These are phyloP conservation scores for Clarias macrocephalus DNA, from an alignment of 2,113 vertebrate genomes.

Conservation along the genomic window DNA sequence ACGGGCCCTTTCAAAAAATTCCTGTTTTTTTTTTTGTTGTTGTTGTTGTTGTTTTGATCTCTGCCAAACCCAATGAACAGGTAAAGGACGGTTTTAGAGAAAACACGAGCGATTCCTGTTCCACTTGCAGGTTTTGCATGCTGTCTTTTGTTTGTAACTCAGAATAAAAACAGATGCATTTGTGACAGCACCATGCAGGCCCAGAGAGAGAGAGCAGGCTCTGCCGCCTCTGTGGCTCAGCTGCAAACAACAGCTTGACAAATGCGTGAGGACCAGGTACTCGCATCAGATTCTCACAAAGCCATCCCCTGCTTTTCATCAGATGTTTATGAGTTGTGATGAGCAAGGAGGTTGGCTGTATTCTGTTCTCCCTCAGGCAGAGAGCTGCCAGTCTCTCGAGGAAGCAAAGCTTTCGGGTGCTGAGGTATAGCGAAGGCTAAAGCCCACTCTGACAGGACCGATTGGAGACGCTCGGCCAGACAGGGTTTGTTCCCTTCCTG, in stretches of 20 bases:
- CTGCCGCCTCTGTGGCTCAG: constrained; percentile 26
- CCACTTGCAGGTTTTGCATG: constrained; percentile 19
- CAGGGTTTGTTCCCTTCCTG: constrained; percentile 77
- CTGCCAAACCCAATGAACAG: neutral
- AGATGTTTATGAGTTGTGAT: constrained; percentile 70
- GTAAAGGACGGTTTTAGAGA: constrained; percentile 7
- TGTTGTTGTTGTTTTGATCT: no score
- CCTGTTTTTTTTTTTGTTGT: constrained; percentile 10
- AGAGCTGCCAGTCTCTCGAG: constrained; percentile 72
- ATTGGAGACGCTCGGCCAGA: constrained; percentile 68
- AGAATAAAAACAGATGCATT: constrained; percentile 47
- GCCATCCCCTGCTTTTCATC: constrained; percentile 56
- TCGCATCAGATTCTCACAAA: constrained; percentile 55
- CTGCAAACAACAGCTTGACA: constrained; percentile 65
- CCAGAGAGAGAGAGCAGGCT: constrained; percentile 52
- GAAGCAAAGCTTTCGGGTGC: constrained; percentile 68
- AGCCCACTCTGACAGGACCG: constrained; percentile 67
- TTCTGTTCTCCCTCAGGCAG: constrained; percentile 72
- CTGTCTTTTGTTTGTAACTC: constrained; percentile 31
- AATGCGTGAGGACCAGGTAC: constrained; percentile 61
- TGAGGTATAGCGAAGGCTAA: constrained; percentile 56
- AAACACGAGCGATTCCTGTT: neutral
- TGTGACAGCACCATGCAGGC: constrained; percentile 59
- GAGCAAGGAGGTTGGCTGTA: constrained; percentile 63
- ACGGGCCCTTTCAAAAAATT: neutral